Evolutionary conservation across 2,888 invertebrate species (phyloP).

Genomic region (Leptinotarsa rubiginosa): DNA sequence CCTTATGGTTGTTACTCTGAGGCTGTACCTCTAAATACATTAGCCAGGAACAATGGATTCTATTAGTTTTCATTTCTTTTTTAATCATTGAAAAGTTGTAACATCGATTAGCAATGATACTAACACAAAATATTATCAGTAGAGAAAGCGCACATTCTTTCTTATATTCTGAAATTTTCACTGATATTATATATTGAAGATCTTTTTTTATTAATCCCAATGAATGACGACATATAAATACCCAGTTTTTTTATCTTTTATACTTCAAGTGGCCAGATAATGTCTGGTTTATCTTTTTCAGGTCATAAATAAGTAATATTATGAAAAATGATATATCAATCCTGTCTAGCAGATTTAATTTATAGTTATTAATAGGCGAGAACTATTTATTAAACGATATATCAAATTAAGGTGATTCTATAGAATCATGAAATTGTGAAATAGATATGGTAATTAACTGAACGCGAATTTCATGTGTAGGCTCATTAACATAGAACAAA

Average conservation of each 20-base stretch:
- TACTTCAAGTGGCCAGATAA: neutral
- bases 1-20: too few species aligned
- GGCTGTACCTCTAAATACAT: too few species aligned
- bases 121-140: too few species aligned
- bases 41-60: too few species aligned
- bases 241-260: neutral
- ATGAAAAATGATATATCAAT: neutral
- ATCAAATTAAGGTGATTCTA: neutral
- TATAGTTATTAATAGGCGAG: neutral
- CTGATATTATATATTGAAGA: too few species aligned
- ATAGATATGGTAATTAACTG: neutral
- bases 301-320: neutral
- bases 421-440: neutral
- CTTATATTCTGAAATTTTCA: too few species aligned
- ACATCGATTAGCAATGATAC: too few species aligned
- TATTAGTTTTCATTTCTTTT: too few species aligned
- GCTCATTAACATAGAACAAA: too few species aligned
- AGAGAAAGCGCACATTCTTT: too few species aligned
- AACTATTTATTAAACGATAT: neutral
- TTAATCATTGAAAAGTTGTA: too few species aligned
- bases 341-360: neutral
- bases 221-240: neutral
- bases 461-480: neutral
- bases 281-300: neutral
- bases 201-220: neutral